Evolutionary conservation across 2,113 vertebrate genomes (phyloP).

Genomic region (Gila orcuttii): DNA sequence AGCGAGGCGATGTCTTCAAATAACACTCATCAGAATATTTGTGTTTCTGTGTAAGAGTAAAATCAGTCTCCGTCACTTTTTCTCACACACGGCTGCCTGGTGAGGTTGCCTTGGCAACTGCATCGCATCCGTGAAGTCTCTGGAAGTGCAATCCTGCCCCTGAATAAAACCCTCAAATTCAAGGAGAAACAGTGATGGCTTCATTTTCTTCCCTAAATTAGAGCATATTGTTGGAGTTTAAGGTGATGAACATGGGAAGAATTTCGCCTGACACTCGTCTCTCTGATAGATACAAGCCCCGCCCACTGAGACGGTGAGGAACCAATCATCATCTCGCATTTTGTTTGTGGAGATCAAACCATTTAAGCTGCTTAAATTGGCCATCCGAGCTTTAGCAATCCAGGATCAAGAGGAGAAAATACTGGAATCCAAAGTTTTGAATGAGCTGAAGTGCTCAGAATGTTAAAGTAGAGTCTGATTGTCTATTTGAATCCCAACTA

Average conservation of each 20-base stretch:
- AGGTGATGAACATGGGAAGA: slow-evolving; percentile 6
- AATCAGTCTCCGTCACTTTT: neutral
- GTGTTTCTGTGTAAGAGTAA: slow-evolving; percentile 12
- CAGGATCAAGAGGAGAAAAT: slow-evolving; percentile 10
- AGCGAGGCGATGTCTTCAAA: neutral
- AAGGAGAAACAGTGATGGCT: slow-evolving; percentile 26
- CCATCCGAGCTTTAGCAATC: slow-evolving; percentile 24
- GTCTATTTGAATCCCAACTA: neutral
- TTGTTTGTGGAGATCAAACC: slow-evolving; percentile 16
- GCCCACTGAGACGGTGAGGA: neutral
- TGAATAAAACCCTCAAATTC: neutral
- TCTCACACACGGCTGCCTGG: slow-evolving; percentile 28
- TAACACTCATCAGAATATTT: neutral
- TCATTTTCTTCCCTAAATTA: slow-evolving; percentile 25
- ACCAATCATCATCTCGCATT: slow-evolving; percentile 1
- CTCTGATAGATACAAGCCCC: slow-evolving; percentile 18
- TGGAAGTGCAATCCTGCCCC: neutral
- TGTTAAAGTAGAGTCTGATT: neutral
- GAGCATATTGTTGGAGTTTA: neutral
- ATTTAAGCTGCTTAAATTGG: slow-evolving; percentile 14
- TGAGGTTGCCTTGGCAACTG: slow-evolving; percentile 45
- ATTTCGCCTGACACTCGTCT: slow-evolving; percentile 5
- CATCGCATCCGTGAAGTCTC: slow-evolving; percentile 16
- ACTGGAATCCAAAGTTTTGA: slow-evolving; percentile 10
- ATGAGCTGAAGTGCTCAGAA: neutral